Base-by-base conservation (phyloP, 2,888 invertebrate species). In the Tanytarsus gracilentus region DNA sequence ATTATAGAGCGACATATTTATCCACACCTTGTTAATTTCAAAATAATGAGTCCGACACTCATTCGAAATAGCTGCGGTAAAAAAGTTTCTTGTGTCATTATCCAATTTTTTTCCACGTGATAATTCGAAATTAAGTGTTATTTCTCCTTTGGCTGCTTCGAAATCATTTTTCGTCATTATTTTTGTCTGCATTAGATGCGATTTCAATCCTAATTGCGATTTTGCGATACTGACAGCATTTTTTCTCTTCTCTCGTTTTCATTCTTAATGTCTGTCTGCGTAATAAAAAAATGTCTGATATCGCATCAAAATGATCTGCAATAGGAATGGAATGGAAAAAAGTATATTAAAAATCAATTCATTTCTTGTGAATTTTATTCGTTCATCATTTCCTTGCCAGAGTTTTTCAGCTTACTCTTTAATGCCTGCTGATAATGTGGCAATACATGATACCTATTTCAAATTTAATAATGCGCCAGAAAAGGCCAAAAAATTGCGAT, bases 1-100 rank as follows among this genome's bases (percentile, higher is more conserved):
- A 62, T 61, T 61, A 60, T 14, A 48, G 26, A n/a, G 53, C 53
- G 51, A 49, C 62, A 65, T 65, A 71, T 67, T 69, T 67, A 68
- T 73, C 71, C 73, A 72, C 74, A 74, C 74, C 74, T 74, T 70
- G 73, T 76, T 76, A 77, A 77, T 78, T 77, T 72, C 74, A 75
- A 76, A 72, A 73, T 74, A 74, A 74, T 73, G 72, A 73, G 72
- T 72, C 30, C 7, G 7, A 6, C n/a, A n/a, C 23, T 44, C 44
- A 44, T n/a, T 36, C 14, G 16, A 36, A 36, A 36, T 44, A 16
- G 21, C 21, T 21, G 9, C 44, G 44, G 27, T 14, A 49, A 40
- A 49, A 49, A 49, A 49, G 8, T 30, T 30, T 27, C n/a, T 33
- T 36, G 18, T 53, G 53, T 53, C 53, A 53, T 53, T 53, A 53